Evolutionary conservation across 2,113 vertebrate species (phyloP).

Genomic region (Saimiri boliviensis): DNA sequence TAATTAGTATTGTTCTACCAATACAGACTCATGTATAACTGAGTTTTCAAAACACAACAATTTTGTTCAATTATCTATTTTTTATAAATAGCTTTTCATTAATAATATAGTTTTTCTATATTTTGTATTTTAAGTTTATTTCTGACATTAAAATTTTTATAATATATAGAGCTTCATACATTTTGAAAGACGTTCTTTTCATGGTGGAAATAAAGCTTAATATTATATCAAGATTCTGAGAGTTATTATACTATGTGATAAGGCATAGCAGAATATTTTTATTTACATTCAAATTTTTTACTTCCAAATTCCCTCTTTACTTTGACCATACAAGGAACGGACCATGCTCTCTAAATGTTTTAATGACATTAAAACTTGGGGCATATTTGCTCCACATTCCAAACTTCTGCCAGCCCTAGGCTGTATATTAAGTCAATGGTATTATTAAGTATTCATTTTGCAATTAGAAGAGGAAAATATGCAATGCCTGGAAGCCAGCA

Average conservation of each 20-base stretch:
- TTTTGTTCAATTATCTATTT: not conserved
- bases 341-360: not conserved
- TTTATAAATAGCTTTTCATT: not conserved
- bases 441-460: not conserved
- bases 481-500: not conserved
- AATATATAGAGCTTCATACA: not conserved
- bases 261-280: not conserved
- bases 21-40: not conserved
- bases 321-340: not conserved
- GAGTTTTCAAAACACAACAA: not conserved
- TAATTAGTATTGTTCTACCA: not conserved
- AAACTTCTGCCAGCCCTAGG: not conserved
- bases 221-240: not conserved
- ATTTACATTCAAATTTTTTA: not conserved
- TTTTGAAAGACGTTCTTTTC: not conserved
- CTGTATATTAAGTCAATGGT: not conserved
- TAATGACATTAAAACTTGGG: not conserved
- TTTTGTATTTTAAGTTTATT: conserved; percentile 9
- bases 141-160: not conserved
- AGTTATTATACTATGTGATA: not conserved
- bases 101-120: not conserved
- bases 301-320: not conserved
- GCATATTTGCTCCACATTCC: not conserved
- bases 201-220: not conserved
- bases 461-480: not conserved